Evolutionary conservation across 2,888 invertebrate species (phyloP), one percentile per base, ranked within the genome.

Genomic region (Xestoiulus laeticollis): DNA sequence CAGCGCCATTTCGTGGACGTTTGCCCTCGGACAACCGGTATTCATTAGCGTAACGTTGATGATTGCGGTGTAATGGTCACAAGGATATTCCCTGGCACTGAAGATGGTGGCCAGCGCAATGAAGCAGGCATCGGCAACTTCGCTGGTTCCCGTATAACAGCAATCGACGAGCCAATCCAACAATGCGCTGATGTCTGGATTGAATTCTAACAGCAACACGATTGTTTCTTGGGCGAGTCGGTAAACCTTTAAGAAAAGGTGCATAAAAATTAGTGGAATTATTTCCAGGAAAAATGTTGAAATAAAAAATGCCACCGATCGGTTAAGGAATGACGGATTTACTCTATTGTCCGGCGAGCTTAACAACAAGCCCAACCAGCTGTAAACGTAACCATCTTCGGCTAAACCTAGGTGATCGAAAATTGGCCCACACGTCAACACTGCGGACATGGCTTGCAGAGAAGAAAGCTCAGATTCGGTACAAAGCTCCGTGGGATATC

Each of bases 121-220:
- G 92, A 99, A 99, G 92, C 99, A 99, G 1, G 98, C 97, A 92
- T 99, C 98, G 1, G 99, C 98, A 68, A 99, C 97, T 89, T 96
- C 95, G 1, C 96, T 95, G 10, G 95, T 93, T 8, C 98, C 98
- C 0, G 98, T 99, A 92, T 98, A 99, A 92, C 99, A 99, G 88
- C 98, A 95, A 93, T 99, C 98, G 86, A 99, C 98, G 0, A 98
- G 96, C 99, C 99, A 99, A 92, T 99, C 99, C 84, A 99, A 93
- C 87, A 99, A 93, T 6, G 96, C 95, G 0, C 97, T 96, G 90
- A 96, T 96, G 92, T 98, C 98, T 0, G 98, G 96, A 93, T 98
- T 99, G 91, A 97, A 97, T 92, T 99, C 99, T 89, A 99, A 93
- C 85, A 99, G 93, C 85, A 98, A 93, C 1, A 99, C 96, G 38